Conservation (phyloP, 2,797 vertebrate genomes). For the Anomalospiza imberbis region DNA sequence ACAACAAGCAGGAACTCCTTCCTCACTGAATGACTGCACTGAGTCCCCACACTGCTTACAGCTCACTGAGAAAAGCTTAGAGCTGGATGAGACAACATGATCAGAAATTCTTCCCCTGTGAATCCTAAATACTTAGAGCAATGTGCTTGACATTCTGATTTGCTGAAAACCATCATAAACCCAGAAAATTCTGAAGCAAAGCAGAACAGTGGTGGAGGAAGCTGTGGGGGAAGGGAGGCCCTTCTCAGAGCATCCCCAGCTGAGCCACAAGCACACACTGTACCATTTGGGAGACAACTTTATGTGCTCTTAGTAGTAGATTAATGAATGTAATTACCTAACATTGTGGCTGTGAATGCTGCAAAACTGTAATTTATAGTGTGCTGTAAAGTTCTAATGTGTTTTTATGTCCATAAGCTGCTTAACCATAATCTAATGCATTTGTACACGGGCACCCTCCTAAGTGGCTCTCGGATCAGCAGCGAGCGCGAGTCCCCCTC, state of each 20-base stretch:
- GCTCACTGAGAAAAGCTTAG: not conserved
- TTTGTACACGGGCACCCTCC: conserved; percentile 69
- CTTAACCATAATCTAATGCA: conserved; percentile 79
- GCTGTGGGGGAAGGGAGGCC: not conserved
- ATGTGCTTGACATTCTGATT: not conserved
- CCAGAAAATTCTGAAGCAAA: not conserved
- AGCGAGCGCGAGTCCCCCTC: conserved; percentile 34
- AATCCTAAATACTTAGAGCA: not conserved
- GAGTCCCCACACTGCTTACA: not conserved
- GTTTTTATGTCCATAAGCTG: conserved; percentile 80
- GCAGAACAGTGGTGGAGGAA: not conserved
- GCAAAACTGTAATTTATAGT: conserved; percentile 78
- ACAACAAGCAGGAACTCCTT: not conserved
- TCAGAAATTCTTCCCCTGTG: not conserved
- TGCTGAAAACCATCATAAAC: not conserved
- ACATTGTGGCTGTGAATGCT: conserved; percentile 70
- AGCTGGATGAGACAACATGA: not conserved
- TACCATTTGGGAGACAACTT: conserved; percentile 70
- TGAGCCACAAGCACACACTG: conserved; percentile 33
- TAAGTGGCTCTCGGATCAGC: conserved; percentile 68
- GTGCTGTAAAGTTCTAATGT: conserved; percentile 78
- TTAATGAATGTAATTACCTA: conserved; percentile 83
- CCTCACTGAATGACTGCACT: not conserved
- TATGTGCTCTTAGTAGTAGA: conserved; percentile 77
- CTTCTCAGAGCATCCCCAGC: conserved; percentile 26